Conservation (phyloP, 2,888 invertebrate genomes). For the Nematopogon swammerdamellus region DNA sequence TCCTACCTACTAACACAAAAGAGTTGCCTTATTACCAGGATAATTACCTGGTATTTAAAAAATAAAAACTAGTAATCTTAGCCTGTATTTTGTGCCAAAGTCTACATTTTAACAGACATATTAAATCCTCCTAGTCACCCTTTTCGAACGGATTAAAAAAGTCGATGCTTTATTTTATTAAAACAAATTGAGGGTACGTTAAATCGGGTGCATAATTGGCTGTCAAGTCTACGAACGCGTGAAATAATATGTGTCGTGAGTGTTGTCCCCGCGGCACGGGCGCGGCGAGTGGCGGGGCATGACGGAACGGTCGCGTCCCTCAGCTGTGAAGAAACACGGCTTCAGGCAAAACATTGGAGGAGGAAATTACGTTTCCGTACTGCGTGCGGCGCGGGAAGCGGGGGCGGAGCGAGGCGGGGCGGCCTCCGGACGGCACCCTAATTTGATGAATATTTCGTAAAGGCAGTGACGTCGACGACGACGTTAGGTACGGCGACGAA, state of each 20-base stretch:
- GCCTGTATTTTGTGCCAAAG: too few species aligned
- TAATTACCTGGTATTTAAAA: too few species aligned
- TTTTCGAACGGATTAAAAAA: too few species aligned
- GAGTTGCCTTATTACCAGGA: too few species aligned
- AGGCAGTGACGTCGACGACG: not conserved
- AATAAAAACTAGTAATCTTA: too few species aligned
- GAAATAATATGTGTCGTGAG: slow-evolving; percentile 23
- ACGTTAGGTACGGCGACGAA: too few species aligned
- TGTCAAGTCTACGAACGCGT: slow-evolving; percentile 29
- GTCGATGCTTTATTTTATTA: too few species aligned
- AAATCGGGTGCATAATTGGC: slow-evolving; percentile 29
- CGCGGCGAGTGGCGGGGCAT: too few species aligned
- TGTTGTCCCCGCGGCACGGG: not conserved
- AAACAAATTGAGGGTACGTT: not conserved
- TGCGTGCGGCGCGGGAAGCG: slow-evolving; percentile 17
- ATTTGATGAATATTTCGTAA: slow-evolving; percentile 32
- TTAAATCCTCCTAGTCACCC: too few species aligned
- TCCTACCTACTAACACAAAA: too few species aligned
- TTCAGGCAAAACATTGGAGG: slow-evolving; percentile 4
- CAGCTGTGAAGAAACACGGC: not conserved
- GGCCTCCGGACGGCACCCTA: slow-evolving; percentile 16
- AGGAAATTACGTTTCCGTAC: slow-evolving; percentile 29
- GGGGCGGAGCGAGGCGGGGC: slow-evolving; percentile 1
- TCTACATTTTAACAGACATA: too few species aligned
- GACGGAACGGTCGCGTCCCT: slow-evolving; percentile 17